Evolutionary conservation across 2,888 invertebrate species (phyloP), one percentile per base, ranked within the genome.

Genomic region (Archips xylosteana): DNA sequence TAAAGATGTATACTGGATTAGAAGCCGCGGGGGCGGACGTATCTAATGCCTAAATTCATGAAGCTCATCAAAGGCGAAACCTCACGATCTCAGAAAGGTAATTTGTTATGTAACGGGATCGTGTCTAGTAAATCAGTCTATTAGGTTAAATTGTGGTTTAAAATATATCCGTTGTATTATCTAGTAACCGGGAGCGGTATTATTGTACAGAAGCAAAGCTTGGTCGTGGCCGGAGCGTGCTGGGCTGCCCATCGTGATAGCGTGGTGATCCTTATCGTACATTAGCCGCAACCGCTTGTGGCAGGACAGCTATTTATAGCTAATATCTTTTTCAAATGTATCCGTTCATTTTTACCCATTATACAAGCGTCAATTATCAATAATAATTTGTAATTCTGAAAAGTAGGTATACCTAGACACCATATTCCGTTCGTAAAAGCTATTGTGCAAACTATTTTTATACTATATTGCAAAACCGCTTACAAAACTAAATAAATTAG

Each of bases 171-270:
- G 36, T 57, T 68, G 42, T 57, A n/a, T 49, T 68, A 64, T 68
- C 12, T 63, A 39, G 12, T 59, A 39, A 62, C 54, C 47, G 47
- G 32, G 59, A 61, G 15, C 42, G 13, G 32, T 63, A 45, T 71
- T 34, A 54, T 8, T 49, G 8, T 54, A 54, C 15, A 63, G 36
- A 70, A 57, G 57, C 12, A 57, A 49, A 51, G 15, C 9, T 34
- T 23, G 54, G n/a, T 23, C 61, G 51, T 62, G 57, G 57, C 47
- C 57, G 54, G 57, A 66, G 32, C 67, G 61, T 23, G 42, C 59
- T 49, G 15, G 34, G 47, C 77, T 83, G 86, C 86, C 86, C 79
- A 88, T 88, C 87, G 82, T 80, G 88, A 90, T 89, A 87, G 78
- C 78, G 77, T 76, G 74, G 77, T 76, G 86, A 87, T 88, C 80